Base-by-base conservation (phyloP, 2,113 vertebrate genomes). In the Carassius auratus region DNA sequence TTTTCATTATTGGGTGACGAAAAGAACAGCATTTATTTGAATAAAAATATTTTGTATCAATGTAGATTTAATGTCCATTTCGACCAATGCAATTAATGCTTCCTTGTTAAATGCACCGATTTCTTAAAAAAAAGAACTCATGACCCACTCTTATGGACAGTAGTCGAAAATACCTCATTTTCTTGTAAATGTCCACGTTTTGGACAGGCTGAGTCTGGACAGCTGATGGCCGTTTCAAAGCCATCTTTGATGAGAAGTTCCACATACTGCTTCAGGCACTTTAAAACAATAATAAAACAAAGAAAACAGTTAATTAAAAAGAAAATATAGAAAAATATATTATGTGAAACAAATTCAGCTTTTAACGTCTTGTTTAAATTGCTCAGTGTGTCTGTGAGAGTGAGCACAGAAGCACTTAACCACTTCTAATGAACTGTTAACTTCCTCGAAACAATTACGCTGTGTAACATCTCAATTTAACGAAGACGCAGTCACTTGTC, bases 231-330 rank as follows among this genome's bases (percentile, higher is more conserved):
- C 76, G 97, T 98, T 95, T 98, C 98, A 83, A 99, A 93, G 89
- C 98, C 98, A 94, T 99, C 98, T 94, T 96, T 99, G 92, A 99
- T 99, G 91, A 99, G 93, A 91, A 99, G 96, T 89, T 99, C 98
- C 88, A 99, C 96, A 45, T 99, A 99, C 93, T 99, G 98, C 93
- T 98, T 99, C 93, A 99, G 96, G 96, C 98, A 99, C 98, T 99
- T 92, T 33, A 90, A 91, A 78, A 38, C 36, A 5, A 36, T 4
- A 36, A 36, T 38, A 38, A 38, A 38, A 38, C 26, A 26, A 26
- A 26, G 0, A 38, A 38, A 38, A 3, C n/a, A 81, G 9, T 50
- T 21, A 21, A 13, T 62, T 50, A 62, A n/a, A 71, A 2, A n/a
- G 8, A 21, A 17, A 12, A 36, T 55, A 36, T 15, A 48, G 73